Percentiles rank a stretch among this genome's conserved stretches.
These are phyloP conservation scores for Hylia prasina DNA, from an alignment of 2,113 vertebrate species.

Conservation along the genomic window DNA sequence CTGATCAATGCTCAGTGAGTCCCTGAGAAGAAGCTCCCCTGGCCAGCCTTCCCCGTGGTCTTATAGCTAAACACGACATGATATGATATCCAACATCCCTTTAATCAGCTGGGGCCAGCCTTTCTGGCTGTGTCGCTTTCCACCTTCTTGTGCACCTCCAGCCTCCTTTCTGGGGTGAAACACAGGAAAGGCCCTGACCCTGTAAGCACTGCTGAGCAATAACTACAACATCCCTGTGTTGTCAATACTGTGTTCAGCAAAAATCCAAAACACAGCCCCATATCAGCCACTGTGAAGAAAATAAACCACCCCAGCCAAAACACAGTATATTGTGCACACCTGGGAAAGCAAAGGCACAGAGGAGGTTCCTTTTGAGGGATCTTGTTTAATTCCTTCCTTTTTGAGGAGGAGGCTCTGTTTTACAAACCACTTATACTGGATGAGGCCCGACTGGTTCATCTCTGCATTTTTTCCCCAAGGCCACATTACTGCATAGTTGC, in stretches of 20 bases:
- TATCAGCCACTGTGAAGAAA: not conserved
- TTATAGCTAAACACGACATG: not conserved
- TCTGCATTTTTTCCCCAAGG: not conserved
- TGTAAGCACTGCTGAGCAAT: not conserved
- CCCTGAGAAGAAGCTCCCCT: not conserved
- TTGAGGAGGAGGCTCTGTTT: not conserved
- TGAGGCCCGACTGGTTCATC: not conserved
- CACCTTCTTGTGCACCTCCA: not conserved
- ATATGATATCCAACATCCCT: not conserved
- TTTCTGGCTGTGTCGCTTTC: not conserved
- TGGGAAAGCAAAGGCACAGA: not conserved
- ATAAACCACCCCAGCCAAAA: not conserved
- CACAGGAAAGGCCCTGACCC: not conserved
- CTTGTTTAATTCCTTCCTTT: not conserved
- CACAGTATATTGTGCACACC: not conserved
- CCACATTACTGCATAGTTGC: not conserved
- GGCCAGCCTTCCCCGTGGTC: not conserved
- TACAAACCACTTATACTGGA: not conserved
- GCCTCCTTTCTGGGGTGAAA: not conserved
- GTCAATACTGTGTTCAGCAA: not conserved
- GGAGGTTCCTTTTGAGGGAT: not conserved
- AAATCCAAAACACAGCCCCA: not conserved
- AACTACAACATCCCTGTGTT: not conserved
- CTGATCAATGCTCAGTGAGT: not conserved
- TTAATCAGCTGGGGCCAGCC: not conserved